A percentile compares a stretch with the other conserved stretches of the same genome.
Conservation (phyloP, 2,888 invertebrate genomes). For the Eilema depressum region DNA sequence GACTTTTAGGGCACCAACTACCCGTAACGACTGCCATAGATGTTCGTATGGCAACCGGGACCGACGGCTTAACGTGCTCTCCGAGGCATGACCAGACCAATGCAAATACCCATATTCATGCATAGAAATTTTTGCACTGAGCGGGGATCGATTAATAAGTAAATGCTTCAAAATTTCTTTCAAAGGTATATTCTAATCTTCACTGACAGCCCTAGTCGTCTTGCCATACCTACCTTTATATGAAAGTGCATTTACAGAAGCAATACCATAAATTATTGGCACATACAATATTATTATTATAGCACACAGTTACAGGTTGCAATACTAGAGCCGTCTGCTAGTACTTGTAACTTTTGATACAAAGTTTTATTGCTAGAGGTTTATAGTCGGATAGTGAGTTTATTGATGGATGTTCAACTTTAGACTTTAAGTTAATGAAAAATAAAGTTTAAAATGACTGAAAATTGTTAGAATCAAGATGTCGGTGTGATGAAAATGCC, state of each 20-base stretch:
- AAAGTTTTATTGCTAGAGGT: conserved; percentile 39
- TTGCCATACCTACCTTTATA: conserved; percentile 43
- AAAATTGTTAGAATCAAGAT: conserved; percentile 19
- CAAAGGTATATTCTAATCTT: neutral
- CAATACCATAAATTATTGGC: conserved; percentile 41
- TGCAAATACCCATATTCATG: too few relatives aligned
- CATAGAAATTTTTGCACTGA: too few relatives aligned
- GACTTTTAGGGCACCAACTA: too few relatives aligned
- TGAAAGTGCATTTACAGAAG: conserved; percentile 54
- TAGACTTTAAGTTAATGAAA: conserved; percentile 10
- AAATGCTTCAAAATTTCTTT: too few relatives aligned
- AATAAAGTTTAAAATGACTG: conserved; percentile 28
- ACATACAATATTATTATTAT: conserved; percentile 29
- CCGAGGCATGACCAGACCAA: too few relatives aligned
- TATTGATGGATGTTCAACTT: conserved; percentile 5
- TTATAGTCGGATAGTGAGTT: conserved; percentile 38
- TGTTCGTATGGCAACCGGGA: too few relatives aligned
- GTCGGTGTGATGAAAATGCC: conserved; percentile 11
- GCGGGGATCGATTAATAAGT: too few relatives aligned
- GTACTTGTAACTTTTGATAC: conserved; percentile 34
- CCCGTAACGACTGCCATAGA: too few relatives aligned
- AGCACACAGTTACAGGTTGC: conserved; percentile 42
- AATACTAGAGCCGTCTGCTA: conserved; percentile 34
- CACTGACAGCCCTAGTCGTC: conserved; percentile 17
- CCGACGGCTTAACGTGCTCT: too few relatives aligned